phyloP scores from a whole-genome alignment of 2,888 invertebrate genomes.

The Lymantria monacha region DNA sequence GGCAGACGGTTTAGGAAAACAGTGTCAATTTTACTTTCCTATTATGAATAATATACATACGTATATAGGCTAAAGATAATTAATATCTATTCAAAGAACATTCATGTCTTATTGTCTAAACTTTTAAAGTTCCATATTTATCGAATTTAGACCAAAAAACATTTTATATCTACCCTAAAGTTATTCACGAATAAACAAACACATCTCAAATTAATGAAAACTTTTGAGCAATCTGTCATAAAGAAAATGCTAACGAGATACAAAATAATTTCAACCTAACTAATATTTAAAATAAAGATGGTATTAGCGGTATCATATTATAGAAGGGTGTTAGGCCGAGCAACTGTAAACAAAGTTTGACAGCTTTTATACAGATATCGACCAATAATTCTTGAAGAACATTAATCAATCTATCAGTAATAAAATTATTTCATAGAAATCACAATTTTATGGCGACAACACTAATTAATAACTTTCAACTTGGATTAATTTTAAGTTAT shows the following conservation, averaged over 20 bases:
- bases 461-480: slow-evolving; percentile 9
- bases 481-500: background rate
- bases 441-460: slow-evolving; percentile 17
- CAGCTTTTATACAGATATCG: slow-evolving; percentile 43
- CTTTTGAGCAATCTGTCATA: slow-evolving; percentile 33
- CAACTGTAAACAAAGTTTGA: slow-evolving; percentile 42
- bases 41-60: too few species aligned
- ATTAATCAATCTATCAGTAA: slow-evolving; percentile 45
- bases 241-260: slow-evolving; percentile 15
- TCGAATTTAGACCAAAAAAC: too few species aligned
- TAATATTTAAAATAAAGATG: background rate
- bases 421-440: slow-evolving; percentile 33
- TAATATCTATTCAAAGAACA: too few species aligned
- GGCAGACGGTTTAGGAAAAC: too few species aligned
- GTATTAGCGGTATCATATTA: background rate
- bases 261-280: slow-evolving; percentile 3
- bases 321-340: slow-evolving; percentile 25
- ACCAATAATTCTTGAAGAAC: slow-evolving; percentile 37
- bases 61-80: too few species aligned
- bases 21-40: too few species aligned
- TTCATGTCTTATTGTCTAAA: too few species aligned
- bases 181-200: slow-evolving; percentile 15
- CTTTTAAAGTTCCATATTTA: too few species aligned
- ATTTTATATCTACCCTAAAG: too few species aligned
- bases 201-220: slow-evolving; percentile 31